Evolutionary conservation across 2,797 vertebrate species (phyloP).

Genomic region (Urocyon cinereoargenteus): DNA sequence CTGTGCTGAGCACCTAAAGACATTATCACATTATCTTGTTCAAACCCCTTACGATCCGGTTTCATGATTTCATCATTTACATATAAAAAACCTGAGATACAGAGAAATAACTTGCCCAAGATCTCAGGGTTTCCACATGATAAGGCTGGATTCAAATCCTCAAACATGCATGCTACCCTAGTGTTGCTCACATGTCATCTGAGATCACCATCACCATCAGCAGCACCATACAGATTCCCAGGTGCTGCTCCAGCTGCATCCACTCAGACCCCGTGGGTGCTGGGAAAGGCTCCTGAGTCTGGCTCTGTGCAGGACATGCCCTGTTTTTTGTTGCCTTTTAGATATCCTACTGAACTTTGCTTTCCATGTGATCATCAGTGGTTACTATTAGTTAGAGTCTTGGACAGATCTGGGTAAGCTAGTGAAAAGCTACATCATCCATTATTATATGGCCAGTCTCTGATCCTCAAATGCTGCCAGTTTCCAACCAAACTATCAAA

Average conservation of each 20-base stretch:
- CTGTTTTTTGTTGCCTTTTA: background rate
- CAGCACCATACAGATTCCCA: background rate
- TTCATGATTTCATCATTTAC: background rate
- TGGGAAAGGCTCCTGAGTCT: no score
- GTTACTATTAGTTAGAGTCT: background rate
- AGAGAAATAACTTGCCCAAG: background rate
- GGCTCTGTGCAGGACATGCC: rapidly evolving
- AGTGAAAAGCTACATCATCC: background rate
- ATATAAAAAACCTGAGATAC: background rate
- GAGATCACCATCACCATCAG: background rate
- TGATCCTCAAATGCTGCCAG: background rate
- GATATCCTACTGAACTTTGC: background rate
- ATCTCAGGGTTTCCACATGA: no score
- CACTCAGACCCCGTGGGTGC: background rate
- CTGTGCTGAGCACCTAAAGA: background rate
- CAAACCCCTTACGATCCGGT: background rate
- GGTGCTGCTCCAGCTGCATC: background rate
- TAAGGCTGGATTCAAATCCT: background rate
- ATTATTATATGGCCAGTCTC: background rate
- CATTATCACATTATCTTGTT: background rate
- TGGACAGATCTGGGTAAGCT: background rate
- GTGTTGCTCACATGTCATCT: background rate
- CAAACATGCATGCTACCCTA: background rate
- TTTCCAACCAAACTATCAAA: background rate
- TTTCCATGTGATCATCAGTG: background rate